Evolutionary conservation across 2,888 invertebrate genomes (phyloP), one percentile per base, ranked within the genome.

Genomic region (Chrysotoxum bicinctum): DNA sequence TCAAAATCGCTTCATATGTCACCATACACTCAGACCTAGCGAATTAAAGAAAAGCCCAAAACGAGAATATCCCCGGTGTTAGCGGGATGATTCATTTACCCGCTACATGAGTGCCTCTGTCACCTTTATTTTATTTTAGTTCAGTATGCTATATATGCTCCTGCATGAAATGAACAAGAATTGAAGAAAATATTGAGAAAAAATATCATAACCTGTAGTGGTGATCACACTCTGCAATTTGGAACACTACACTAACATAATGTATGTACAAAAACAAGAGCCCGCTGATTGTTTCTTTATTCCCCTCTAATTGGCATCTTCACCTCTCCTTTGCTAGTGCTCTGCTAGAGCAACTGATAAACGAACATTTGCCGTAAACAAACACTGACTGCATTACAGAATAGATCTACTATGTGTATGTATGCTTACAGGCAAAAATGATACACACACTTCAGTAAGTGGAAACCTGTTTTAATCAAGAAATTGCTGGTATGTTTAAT

Each of bases 281-380:
- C 45, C 68, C 73, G 14, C 76, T 69, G 81, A 85, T 85, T 77
- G 62, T 69, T 73, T 62, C 60, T 26, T 14, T 62, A 40, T 19
- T 19, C 69, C 85, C 76, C 81, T 54, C 56, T 69, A 68, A 76
- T 72, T 54, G 48, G 35, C 21, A 62, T 69, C 85, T 68, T 73
- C 73, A 58, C 72, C 73, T 37, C 9, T 32, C 37, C 75, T 16
- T 19, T 50, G 64, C 30, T 70, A 77, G 73, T 66, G 76, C 48
- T 16, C 23, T 50, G 64, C 30, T 70, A 77, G 73, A 70, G 76
- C 48, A 12, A 76, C 85, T 81, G 76, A 81, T 80, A 85, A 81
- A 77, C 81, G 76, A 77, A 69, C 85, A 35, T 77, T 81, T 74
- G 85, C 76, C 60, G 85, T 85, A 85, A 85, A 85, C 76, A 85